Percentiles rank a stretch among this genome's conserved stretches.
Evolutionary conservation across 2,113 vertebrate species (phyloP).

Genomic region (Lamprologus sp.): DNA sequence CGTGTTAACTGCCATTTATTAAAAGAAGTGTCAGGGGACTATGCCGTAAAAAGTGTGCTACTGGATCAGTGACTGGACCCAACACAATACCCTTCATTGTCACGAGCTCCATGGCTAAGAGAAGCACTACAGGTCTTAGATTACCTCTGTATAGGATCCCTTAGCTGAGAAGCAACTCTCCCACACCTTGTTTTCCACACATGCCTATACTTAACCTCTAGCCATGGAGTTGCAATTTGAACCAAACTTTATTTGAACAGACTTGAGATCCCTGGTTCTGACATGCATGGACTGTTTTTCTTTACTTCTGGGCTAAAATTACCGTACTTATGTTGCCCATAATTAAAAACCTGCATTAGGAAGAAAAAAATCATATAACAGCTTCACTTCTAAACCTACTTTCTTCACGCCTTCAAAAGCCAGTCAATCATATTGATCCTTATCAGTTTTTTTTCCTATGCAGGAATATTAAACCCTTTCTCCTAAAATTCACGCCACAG

Average conservation of each 20-base stretch:
- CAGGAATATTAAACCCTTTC: background rate
- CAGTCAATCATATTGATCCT: background rate
- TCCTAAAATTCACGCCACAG: background rate
- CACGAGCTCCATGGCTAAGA: constrained; percentile 10
- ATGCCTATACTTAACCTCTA: constrained; percentile 14
- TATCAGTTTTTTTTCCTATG: background rate
- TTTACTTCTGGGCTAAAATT: background rate
- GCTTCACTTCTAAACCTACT: background rate
- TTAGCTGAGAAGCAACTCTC: constrained; percentile 45
- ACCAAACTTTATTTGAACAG: background rate
- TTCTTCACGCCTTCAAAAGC: background rate
- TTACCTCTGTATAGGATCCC: constrained; percentile 50
- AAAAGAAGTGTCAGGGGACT: background rate
- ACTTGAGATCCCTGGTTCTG: background rate
- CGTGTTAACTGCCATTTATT: background rate
- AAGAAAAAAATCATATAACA: background rate
- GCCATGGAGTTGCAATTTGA: background rate
- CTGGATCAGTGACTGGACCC: constrained; percentile 8
- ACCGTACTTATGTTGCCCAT: background rate
- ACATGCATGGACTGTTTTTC: background rate
- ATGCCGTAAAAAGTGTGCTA: constrained; percentile 5
- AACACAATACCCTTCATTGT: constrained; percentile 57
- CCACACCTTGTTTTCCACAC: constrained; percentile 54
- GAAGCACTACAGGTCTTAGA: constrained; percentile 41
- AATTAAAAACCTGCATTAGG: background rate